Percentiles rank a stretch among this genome's conserved stretches.
phyloP scores from a whole-genome alignment of 2,888 invertebrate species.

The Cheilosia vulpina region DNA sequence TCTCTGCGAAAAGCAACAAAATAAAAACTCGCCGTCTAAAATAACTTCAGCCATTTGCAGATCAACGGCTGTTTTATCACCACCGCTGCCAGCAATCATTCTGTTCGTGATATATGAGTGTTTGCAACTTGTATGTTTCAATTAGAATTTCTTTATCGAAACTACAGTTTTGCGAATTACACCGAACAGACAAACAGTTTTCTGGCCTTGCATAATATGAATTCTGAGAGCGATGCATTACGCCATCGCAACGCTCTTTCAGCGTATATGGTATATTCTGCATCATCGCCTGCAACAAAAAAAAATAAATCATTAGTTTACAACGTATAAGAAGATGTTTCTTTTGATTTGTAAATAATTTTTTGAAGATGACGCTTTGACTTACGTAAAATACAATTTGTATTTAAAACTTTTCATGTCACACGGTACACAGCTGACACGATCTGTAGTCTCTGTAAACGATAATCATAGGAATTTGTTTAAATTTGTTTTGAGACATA shows the following conservation, averaged over 20 bases:
- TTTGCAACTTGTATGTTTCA: too few relatives aligned
- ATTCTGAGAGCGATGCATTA: too few relatives aligned
- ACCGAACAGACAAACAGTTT: too few relatives aligned
- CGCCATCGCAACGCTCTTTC: neutral
- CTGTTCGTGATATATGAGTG: too few relatives aligned
- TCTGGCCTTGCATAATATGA: too few relatives aligned
- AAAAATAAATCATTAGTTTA: conserved; percentile 19
- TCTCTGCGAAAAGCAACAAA: too few relatives aligned
- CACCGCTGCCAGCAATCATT: too few relatives aligned
- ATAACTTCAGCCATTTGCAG: too few relatives aligned
- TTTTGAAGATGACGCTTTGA: conserved; percentile 44
- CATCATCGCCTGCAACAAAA: conserved; percentile 42
- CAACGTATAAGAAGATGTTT: neutral
- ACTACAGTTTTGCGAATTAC: too few relatives aligned
- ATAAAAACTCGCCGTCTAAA: too few relatives aligned
- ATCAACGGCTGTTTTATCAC: too few relatives aligned
- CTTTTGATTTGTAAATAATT: conserved; percentile 20
- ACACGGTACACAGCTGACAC: conserved; percentile 68
- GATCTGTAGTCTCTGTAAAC: conserved; percentile 69
- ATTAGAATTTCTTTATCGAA: too few relatives aligned
- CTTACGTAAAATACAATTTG: conserved; percentile 61
- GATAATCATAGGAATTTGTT: conserved; percentile 69
- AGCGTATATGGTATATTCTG: conserved; percentile 6
- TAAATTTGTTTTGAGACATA: conserved; percentile 29
- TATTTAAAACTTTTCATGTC: conserved; percentile 62